Percentiles rank a stretch among this genome's conserved stretches.
Evolutionary conservation across 2,113 vertebrate genomes (phyloP).

Genomic region (Shinisaurus crocodilurus): DNA sequence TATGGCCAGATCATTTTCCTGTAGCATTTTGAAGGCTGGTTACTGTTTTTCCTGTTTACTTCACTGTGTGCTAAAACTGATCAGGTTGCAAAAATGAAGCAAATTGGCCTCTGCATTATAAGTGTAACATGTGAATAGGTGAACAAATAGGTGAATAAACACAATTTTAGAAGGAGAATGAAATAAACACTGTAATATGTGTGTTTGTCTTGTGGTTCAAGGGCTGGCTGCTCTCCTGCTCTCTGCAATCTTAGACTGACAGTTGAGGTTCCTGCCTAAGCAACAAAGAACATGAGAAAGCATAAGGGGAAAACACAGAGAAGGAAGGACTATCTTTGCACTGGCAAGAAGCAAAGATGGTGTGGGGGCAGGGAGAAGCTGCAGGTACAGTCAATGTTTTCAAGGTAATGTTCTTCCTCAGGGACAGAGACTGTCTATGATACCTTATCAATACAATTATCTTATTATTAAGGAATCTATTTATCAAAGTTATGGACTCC

Average conservation of each 20-base stretch:
- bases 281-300: neutral
- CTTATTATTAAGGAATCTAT: no score
- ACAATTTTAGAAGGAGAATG: neutral
- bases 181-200: neutral
- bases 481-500: no score
- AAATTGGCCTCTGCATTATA: neutral
- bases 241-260: slow-evolving; percentile 18
- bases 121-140: neutral
- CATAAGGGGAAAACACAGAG: no score
- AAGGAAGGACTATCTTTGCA: no score
- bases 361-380: no score
- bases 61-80: neutral
- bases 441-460: no score
- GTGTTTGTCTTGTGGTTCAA: neutral
- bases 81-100: neutral
- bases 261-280: slow-evolving; percentile 23
- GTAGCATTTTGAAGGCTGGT: neutral
- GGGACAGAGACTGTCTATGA: no score
- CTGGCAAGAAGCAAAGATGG: no score
- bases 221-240: slow-evolving; percentile 8
- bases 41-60: neutral
- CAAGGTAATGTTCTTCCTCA: no score
- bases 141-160: neutral
- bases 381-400: no score
- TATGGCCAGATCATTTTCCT: neutral